A percentile compares a stretch with the other conserved stretches of the same genome.
phyloP scores from a whole-genome alignment of 2,113 vertebrate species.

The Nesoenas mayeri region DNA sequence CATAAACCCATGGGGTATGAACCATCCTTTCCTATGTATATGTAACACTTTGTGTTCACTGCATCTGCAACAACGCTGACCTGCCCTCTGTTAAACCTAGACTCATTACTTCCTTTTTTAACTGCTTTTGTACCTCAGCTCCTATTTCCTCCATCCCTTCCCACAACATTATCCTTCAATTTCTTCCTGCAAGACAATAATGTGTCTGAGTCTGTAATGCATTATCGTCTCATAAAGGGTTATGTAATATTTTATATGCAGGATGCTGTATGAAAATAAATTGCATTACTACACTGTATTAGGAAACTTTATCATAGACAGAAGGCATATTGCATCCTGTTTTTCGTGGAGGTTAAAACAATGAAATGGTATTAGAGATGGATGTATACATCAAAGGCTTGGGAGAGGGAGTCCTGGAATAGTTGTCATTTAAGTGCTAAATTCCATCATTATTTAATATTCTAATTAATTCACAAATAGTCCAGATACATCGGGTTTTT shows the following conservation, averaged over 20 bases:
- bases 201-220: constrained; percentile 59
- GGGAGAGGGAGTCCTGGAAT: background rate
- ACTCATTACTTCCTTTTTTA: constrained; percentile 1
- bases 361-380: background rate
- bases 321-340: constrained; percentile 66
- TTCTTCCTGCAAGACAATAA: constrained; percentile 59
- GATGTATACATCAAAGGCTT: background rate
- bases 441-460: constrained; percentile 21
- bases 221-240: constrained; percentile 68
- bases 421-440: constrained; percentile 13
- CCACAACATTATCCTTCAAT: constrained; percentile 45
- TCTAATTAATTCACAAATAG: constrained; percentile 19
- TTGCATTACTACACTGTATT: constrained; percentile 65
- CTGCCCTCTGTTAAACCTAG: background rate
- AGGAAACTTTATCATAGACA: constrained; percentile 68
- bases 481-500: background rate
- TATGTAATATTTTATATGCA: constrained; percentile 68
- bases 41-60: background rate
- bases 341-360: constrained; percentile 58
- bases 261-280: constrained; percentile 69
- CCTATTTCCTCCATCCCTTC: constrained; percentile 23
- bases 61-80: background rate
- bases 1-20: background rate
- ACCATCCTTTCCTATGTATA: background rate
- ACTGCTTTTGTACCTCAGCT: constrained; percentile 16